These are phyloP conservation scores for Agrochola lychnidis DNA, from an alignment of 2,888 invertebrate genomes.

Conservation along the genomic window DNA sequence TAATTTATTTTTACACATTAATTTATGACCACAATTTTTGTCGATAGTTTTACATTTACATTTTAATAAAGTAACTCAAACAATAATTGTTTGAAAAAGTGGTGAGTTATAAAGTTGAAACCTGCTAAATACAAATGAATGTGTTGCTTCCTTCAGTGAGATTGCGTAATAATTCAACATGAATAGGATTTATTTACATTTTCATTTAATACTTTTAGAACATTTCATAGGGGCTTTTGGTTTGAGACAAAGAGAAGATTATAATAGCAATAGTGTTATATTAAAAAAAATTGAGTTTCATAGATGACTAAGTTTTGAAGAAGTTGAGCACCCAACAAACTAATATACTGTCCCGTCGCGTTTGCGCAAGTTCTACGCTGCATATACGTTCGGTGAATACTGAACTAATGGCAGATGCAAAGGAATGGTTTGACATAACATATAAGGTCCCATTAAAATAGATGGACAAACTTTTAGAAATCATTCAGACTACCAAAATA, in stretches of 20 bases:
- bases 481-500: too few relatives aligned
- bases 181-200: neutral
- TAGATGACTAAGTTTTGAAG: neutral
- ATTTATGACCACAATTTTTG: too few relatives aligned
- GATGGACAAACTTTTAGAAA: too few relatives aligned
- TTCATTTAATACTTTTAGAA: neutral
- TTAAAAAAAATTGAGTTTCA: neutral
- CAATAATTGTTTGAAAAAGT: neutral
- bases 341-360: too few relatives aligned
- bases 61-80: neutral
- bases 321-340: neutral
- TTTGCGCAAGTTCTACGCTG: neutral
- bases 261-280: too few relatives aligned
- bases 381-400: neutral
- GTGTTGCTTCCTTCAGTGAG: neutral
- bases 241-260: slow-evolving; percentile 1
- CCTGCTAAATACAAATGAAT: neutral
- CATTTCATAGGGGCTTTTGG: neutral
- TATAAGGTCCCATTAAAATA: too few relatives aligned
- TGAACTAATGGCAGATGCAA: neutral
- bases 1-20: too few relatives aligned
- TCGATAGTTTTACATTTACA: too few relatives aligned
- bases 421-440: neutral
- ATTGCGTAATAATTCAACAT: neutral
- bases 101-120: neutral